Base-by-base conservation (phyloP, 2,113 vertebrate genomes). In the Diphyllodes magnificus region DNA sequence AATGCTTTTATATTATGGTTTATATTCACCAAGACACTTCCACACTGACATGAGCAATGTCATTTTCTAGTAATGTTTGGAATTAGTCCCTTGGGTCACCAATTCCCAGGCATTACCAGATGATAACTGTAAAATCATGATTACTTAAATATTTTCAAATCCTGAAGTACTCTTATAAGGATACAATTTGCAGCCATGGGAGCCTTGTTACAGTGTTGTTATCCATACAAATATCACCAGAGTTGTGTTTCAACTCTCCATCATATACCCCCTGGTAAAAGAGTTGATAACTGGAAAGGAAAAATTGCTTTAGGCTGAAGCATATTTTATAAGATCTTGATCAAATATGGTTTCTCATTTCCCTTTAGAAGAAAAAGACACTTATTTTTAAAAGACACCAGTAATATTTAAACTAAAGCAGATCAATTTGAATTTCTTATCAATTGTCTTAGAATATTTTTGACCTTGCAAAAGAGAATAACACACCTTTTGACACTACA, bases 61-160 rank as follows among this genome's bases (percentile, higher is more conserved):
- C 93, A 96, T 97, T 97, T 96, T 94, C 82, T 45, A 92, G 93
- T 93, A 96, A 97, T 95, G 91, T 95, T 97, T 97, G 93, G 95
- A 96, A 97, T 97, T 97, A 97, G 91, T 97, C 95, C 87, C 94
- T 95, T 90, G 91, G 76, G 95, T 97, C 92, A 93, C 80, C 91
- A 96, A 92, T 96, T 97, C 94, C 87, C 86, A 93, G 82, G 77
- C 92, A 61, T 95, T 90, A 95, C 94, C 88, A 96, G 88, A 96
- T 89, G 94, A 97, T 96, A 97, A 93, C 86, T 96, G 81, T 81
- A 88, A 97, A 97, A 96, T 81, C 65, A 47, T 90, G 83, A 96
- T 91, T 97, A 93, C 82, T 92, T 94, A 96, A 87, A 94, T 96
- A 96, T 90, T 96, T 93, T 82, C 59, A 82, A 95, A 94, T 90